Evolutionary conservation across 2,888 invertebrate species (phyloP).

Genomic region (Acutogordius australiensis): DNA sequence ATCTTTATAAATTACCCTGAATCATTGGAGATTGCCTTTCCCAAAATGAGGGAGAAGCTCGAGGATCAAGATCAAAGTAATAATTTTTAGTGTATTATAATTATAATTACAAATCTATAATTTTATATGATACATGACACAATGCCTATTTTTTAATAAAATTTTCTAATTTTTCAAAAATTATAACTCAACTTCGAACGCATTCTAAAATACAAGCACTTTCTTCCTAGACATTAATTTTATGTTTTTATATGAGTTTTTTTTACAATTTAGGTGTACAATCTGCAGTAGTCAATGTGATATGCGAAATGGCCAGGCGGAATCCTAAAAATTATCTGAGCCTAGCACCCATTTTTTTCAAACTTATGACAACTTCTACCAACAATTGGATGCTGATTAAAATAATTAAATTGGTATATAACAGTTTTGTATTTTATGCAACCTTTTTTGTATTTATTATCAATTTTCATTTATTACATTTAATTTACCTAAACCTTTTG

Average conservation of each 20-base stretch:
- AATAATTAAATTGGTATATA: conserved; percentile 88
- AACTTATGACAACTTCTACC: conserved; percentile 93
- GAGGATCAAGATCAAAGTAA: conserved; percentile 95
- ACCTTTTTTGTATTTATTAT: too few relatives aligned
- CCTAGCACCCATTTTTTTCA: conserved; percentile 90
- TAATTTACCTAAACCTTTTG: too few relatives aligned
- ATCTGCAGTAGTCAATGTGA: conserved; percentile 95
- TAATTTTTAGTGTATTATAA: too few relatives aligned
- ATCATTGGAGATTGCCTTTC: conserved; percentile 82
- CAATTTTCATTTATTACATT: too few relatives aligned
- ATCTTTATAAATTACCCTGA: conserved; percentile 98
- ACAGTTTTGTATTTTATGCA: too few relatives aligned
- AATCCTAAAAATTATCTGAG: conserved; percentile 97
- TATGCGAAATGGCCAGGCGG: conserved; percentile 90
- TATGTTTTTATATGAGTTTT: too few relatives aligned
- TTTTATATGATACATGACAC: conserved; percentile 8
- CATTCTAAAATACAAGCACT: too few relatives aligned
- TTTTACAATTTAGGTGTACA: conserved; percentile 55
- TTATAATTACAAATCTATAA: background rate
- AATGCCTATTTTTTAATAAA: conserved; percentile 6
- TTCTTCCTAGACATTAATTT: too few relatives aligned
- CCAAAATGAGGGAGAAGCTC: conserved; percentile 84
- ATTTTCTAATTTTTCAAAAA: conserved; percentile 11
- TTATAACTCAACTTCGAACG: too few relatives aligned
- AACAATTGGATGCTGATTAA: conserved; percentile 99